Evolutionary conservation across 2,797 vertebrate species (phyloP), one percentile per base, ranked within the genome.

Genomic region (Pteropus rufus): DNA sequence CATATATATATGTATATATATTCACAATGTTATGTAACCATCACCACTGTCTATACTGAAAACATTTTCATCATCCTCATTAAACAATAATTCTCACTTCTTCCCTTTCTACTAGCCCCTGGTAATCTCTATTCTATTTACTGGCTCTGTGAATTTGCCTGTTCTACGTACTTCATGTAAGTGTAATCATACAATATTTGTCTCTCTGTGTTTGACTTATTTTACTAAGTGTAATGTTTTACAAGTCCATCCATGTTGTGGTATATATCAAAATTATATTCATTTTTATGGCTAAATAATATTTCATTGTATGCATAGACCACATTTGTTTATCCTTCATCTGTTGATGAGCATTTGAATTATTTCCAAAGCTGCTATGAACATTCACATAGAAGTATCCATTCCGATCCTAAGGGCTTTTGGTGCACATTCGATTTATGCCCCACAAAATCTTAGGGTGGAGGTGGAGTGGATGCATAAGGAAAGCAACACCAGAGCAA

Each of bases 191-290:
- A n/a, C 2, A 10, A 2, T 41, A 19, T 24, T 49, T 89, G 36
- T 49, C 44, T n/a, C 24, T 34, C 12, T 65, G 12, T 81, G 4
- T 36, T 49, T 79, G 65, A 64, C 39, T 54, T n/a, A 46, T 31
- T 93, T 93, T 23, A 84, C 29, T 88, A 26, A 36, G 26, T 23
- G 11, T 73, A 52, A 26, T 83, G 18, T 80, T 82, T 62, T 83
- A 44, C 82, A 90, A n/a, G 12, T 60, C 10, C 19, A 46, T 77
- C 31, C 54, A 24, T 92, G 41, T 52, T 52, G 3, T 76, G 64
- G 19, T 5, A 16, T 46, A 10, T 70, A 72, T 77, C 31, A 54
- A 79, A 90, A 65, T 70, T 44, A 18, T 24, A 31, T 36, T 89
- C 10, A 24, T 76, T 62, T 64, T 56, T 58, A 24, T 79, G 41